Evolutionary conservation across 2,113 vertebrate genomes (phyloP).

Genomic region (Cyprinodon brontotheroides): DNA sequence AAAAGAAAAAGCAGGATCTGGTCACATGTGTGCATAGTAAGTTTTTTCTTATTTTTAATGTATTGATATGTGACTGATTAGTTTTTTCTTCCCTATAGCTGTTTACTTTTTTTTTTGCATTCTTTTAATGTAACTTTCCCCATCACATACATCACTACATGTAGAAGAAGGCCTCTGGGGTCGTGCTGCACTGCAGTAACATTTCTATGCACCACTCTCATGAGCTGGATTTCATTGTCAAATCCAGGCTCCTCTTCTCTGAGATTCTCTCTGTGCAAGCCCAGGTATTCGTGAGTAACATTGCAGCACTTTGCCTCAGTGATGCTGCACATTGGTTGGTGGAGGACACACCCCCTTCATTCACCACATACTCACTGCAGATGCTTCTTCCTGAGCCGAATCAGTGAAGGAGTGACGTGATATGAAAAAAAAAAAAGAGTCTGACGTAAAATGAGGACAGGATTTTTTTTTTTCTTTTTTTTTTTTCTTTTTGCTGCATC

Average conservation of each 20-base stretch:
- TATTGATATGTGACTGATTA: neutral
- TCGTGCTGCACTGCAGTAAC: conserved; percentile 71
- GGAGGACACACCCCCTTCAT: conserved; percentile 61
- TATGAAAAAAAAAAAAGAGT: neutral
- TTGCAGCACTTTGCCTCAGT: conserved; percentile 59
- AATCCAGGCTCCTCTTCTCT: conserved; percentile 8
- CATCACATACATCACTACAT: conserved; percentile 14
- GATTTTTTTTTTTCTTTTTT: conserved; percentile 1
- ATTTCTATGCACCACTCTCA: conserved; percentile 46
- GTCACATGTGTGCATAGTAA: conserved; percentile 93
- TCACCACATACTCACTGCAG: conserved; percentile 60
- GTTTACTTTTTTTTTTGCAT: neutral
- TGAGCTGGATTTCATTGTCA: neutral
- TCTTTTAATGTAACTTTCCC: conserved; percentile 4
- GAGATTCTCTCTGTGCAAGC: neutral
- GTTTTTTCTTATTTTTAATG: conserved; percentile 53
- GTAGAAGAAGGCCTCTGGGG: conserved; percentile 13
- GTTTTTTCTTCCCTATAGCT: neutral
- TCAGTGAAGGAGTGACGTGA: conserved; percentile 44
- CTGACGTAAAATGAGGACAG: conserved; percentile 43
- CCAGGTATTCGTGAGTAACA: conserved; percentile 31
- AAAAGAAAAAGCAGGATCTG: conserved; percentile 84
- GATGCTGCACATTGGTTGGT: conserved; percentile 52
- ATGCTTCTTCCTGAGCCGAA: conserved; percentile 35
- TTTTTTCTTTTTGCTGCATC: conserved; percentile 69